These are phyloP conservation scores for Peromyscus attwateri DNA, from an alignment of 2,797 vertebrate species.

Conservation along the genomic window DNA sequence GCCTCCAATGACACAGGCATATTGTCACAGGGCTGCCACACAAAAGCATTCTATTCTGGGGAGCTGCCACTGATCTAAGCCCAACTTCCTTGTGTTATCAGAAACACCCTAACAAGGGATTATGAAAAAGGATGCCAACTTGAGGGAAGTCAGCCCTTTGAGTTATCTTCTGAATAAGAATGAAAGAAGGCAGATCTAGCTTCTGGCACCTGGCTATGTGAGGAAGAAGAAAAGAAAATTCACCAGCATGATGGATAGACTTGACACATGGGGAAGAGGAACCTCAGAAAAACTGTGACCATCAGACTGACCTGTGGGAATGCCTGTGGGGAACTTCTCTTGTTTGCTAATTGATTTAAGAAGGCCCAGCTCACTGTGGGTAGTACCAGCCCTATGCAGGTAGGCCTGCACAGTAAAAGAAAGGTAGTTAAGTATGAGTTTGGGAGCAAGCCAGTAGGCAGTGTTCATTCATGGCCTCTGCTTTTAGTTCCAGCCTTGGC, in stretches of 20 bases:
- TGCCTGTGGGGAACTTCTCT: not conserved
- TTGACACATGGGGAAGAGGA: not conserved
- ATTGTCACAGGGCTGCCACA: not conserved
- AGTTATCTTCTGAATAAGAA: constrained; percentile 6
- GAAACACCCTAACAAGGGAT: not conserved
- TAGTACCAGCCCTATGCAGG: not conserved
- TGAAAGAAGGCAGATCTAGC: not conserved
- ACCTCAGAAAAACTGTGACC: not conserved
- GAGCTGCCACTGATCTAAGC: not conserved
- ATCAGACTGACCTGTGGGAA: not conserved
- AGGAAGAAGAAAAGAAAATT: not conserved
- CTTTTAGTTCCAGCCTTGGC: not conserved
- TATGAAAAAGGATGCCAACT: constrained; percentile 6
- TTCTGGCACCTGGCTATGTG: not conserved
- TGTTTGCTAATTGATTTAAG: not conserved
- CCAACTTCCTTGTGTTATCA: not conserved
- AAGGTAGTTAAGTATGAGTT: not conserved
- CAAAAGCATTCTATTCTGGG: not conserved
- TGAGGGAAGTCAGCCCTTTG: not conserved
- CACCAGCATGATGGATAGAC: not conserved
- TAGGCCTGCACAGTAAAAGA: not conserved
- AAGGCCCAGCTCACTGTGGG: not conserved
- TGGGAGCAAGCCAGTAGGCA: not conserved
- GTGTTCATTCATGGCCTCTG: not conserved
- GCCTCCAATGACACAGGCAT: not conserved